Evolutionary conservation across 2,888 invertebrate genomes (phyloP).

Genomic region (Meiosimyza decipiens): DNA sequence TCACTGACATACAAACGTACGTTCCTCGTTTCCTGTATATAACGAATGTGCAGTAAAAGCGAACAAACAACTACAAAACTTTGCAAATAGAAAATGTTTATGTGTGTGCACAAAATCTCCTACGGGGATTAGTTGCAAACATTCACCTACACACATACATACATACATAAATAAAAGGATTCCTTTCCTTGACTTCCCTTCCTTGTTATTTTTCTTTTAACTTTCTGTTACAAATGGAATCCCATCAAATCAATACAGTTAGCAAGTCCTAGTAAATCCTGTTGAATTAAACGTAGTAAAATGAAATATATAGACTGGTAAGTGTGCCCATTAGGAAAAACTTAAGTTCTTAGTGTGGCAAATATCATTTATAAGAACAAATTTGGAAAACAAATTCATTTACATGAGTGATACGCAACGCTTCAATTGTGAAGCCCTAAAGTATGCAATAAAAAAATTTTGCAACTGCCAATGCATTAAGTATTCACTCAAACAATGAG

Average conservation of each 20-base stretch:
- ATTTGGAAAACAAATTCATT: too few relatives aligned
- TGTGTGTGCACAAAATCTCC: slow-evolving; percentile 22
- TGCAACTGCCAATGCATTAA: too few relatives aligned
- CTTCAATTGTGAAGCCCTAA: too few relatives aligned
- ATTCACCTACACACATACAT: slow-evolving; percentile 21
- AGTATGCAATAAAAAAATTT: too few relatives aligned
- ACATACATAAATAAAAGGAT: slow-evolving; percentile 29
- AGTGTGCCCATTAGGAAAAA: too few relatives aligned
- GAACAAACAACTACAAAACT: slow-evolving; percentile 18
- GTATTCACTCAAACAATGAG: too few relatives aligned
- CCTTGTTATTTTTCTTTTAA: slow-evolving; percentile 15
- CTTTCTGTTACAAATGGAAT: slow-evolving; percentile 51
- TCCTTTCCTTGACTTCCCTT: slow-evolving; percentile 11
- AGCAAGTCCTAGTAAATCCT: slow-evolving; percentile 3
- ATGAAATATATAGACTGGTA: too few relatives aligned
- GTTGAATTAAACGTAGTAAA: not conserved
- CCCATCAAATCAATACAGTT: slow-evolving; percentile 58
- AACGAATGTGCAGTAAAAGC: slow-evolving; percentile 16
- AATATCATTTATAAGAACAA: too few relatives aligned
- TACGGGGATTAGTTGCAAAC: slow-evolving; percentile 36
- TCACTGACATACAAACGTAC: not conserved
- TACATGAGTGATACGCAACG: too few relatives aligned
- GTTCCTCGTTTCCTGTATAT: not conserved
- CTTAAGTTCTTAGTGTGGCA: too few relatives aligned
- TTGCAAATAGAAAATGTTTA: slow-evolving; percentile 25